Conservation (phyloP, 2,888 invertebrate species). For the Melinopterus prodromus region DNA sequence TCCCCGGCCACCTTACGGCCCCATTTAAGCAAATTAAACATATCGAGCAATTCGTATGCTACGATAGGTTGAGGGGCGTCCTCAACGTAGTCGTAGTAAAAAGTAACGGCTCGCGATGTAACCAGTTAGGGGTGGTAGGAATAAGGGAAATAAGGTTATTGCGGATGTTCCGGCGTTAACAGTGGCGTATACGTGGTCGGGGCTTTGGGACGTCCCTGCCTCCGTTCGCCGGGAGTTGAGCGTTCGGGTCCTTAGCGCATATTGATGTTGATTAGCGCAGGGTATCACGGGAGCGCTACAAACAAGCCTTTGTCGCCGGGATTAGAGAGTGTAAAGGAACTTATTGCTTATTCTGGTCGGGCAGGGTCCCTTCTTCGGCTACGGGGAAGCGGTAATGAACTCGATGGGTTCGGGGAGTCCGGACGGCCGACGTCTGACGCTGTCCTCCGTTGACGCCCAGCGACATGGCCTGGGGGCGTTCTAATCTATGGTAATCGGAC, state of each 20-base stretch:
- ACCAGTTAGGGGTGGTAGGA: background rate
- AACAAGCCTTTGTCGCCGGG: conserved; percentile 52
- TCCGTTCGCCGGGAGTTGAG: background rate
- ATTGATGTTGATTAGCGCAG: conserved; percentile 52
- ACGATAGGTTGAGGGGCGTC: background rate
- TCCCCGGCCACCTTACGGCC: background rate
- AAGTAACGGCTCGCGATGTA: background rate
- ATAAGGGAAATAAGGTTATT: conserved; percentile 4
- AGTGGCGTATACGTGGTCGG: conserved; percentile 7
- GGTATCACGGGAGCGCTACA: conserved; percentile 50
- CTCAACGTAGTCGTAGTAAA: conserved; percentile 4
- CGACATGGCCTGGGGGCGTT: conserved; percentile 44
- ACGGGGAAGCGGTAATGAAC: conserved; percentile 47
- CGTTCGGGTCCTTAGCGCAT: conserved; percentile 48
- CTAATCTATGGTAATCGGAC: conserved; percentile 51
- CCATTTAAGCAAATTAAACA: background rate
- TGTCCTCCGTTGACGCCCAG: background rate
- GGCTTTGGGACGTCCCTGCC: background rate
- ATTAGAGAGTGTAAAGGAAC: conserved; percentile 52
- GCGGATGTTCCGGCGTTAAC: conserved; percentile 6
- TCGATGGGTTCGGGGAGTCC: conserved; percentile 34
- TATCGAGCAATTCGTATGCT: background rate
- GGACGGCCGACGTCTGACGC: conserved; percentile 24
- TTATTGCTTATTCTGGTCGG: conserved; percentile 53
- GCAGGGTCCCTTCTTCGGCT: conserved; percentile 44